A percentile compares a stretch with the other conserved stretches of the same genome.
These are phyloP conservation scores for Azemiops feae DNA, from an alignment of 2,113 vertebrate species.

Conservation along the genomic window DNA sequence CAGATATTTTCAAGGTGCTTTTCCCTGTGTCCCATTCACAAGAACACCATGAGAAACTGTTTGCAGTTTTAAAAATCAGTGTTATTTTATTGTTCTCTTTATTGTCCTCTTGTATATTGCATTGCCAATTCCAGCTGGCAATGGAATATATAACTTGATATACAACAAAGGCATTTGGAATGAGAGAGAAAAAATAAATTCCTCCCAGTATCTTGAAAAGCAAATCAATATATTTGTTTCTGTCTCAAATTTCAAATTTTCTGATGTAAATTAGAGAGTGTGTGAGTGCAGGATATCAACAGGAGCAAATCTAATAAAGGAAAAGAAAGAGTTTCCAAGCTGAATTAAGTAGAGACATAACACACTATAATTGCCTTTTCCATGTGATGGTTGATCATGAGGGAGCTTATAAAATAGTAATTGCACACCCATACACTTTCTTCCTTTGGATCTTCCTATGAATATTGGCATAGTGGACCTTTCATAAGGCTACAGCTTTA, in stretches of 20 bases:
- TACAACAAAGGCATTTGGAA: neutral
- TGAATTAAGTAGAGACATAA: neutral
- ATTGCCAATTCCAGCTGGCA: neutral
- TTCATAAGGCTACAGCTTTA: neutral
- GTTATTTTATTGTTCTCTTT: neutral
- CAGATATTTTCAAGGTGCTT: neutral
- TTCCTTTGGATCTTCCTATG: neutral
- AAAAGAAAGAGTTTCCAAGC: neutral
- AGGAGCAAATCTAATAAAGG: neutral
- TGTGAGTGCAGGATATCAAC: neutral
- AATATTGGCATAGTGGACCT: neutral
- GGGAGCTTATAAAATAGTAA: neutral
- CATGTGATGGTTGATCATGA: neutral
- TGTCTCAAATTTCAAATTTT: neutral
- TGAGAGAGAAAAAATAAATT: constrained; percentile 14
- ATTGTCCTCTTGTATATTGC: neutral
- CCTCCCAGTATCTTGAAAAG: neutral
- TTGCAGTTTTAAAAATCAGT: neutral
- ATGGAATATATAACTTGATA: neutral
- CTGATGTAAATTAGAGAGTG: neutral
- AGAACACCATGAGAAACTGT: neutral
- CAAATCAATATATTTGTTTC: neutral
- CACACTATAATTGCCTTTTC: neutral
- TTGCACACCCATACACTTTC: neutral
- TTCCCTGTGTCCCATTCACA: neutral